Base-by-base conservation (phyloP, 2,888 invertebrate species). In the Agriopis marginaria region DNA sequence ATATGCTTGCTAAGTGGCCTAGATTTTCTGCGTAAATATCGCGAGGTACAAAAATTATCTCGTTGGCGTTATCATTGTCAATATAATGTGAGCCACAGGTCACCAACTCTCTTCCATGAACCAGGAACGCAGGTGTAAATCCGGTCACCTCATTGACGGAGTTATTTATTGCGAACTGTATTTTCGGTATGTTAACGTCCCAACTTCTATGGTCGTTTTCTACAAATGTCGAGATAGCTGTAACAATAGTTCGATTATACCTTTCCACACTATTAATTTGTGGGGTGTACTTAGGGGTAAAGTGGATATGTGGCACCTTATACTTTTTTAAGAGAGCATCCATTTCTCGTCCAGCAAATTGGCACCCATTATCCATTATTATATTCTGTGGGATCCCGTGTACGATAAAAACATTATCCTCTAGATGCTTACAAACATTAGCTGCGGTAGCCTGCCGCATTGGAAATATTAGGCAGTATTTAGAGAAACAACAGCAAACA, bases 291-390 rank as follows among this genome's bases (percentile, higher is more conserved):
- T 49, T 49, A n/a, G n/a, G 49, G 1, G 49, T 49, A 5, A 49
- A 49, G 49, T 49, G n/a, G n/a, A 49, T 4, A 49, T 49, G 49
- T 5, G 49, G 49, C 9, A 49, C 14, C 14, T 49, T 49, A 23
- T 23, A 23, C 17, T 23, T 23, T 23, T 23, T 23, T 23, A 23
- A 23, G n/a, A 49, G n/a, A n/a, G n/a, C 12, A 14, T 49, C 49
- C n/a, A 12, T 49, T 49, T n/a, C 49, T 49, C 14, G 12, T 6
- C 49, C 49, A 49, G 49, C 49, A 7, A 14, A 49, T 49, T 49
- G 49, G 14, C 49, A n/a, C n/a, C n/a, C 49, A 49, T 49, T 49
- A 49, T 49, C n/a, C 49, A 49, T 49, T 49, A 49, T 49, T 49
- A 49, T 49, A 23, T 23, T 23, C 17, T 23, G 17, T 2, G 17